Base-by-base conservation (phyloP, 2,113 vertebrate species). In the Entosphenus tridentatus region DNA sequence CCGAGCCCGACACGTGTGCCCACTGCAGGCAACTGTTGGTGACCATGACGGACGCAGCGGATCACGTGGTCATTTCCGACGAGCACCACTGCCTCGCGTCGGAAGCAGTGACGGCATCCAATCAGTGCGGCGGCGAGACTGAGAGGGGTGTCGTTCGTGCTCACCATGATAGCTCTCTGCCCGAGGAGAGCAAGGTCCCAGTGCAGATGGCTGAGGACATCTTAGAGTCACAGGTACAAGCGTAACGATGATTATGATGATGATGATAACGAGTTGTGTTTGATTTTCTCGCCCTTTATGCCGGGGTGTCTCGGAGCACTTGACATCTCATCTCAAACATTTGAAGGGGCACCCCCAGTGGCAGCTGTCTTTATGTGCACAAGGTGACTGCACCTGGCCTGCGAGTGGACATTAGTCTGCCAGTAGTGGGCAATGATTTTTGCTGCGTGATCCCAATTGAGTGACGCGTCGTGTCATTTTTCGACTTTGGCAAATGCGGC, bases 1-100 rank as follows among this genome's bases (percentile, higher is more conserved):
- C 83, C 8, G 80, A 83, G 11, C 83, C 84, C 11, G 92, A 98
- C 75, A 87, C 89, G 68, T 98, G 93, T 74, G 81, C 82, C 69
- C 88, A 90, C 70, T 98, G 93, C 75, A 83, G 92, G 73, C 89
- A 96, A 73, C 84, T 89, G 69, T 80, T 98, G 10, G 93, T 88
- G 76, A 98, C 89, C 8, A 98, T 98, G 93, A 98, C 79, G 0
- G 93, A 98, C 78, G 95, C 92, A 75, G 93, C 96, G 75, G 93
- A 98, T 76, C 93, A 98, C 2, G 93, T 98, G 68, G 95, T 98
- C 73, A 98, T 98, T 80, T 97, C 92, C 2, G 93, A 98, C 72
- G 85, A 81, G 62, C 93, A 98, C 72, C 88, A 84, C 73, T 98
- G 93, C 74, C 86, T 65, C 62, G 21, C 10, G 62, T n/a, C 21